Percentiles rank a stretch among this genome's conserved stretches.
phyloP scores from a whole-genome alignment of 2,888 invertebrate genomes.

The Amiota mariae region DNA sequence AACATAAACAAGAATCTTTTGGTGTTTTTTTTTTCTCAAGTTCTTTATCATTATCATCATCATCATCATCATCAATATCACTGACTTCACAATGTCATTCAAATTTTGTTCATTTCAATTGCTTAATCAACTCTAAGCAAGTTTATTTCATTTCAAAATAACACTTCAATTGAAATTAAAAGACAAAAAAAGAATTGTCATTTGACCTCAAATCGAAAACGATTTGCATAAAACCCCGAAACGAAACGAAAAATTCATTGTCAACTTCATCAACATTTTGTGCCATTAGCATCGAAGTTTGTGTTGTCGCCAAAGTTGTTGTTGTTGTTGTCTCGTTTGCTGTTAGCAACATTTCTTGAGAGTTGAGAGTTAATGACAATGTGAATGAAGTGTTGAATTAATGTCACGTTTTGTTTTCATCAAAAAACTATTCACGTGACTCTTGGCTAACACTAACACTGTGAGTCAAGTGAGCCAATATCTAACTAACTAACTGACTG shows the following conservation, averaged over 20 bases:
- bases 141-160: not conserved
- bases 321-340: not conserved
- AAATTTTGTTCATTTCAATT: not conserved
- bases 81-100: too few relatives aligned
- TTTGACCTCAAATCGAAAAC: slow-evolving; percentile 7
- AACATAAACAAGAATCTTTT: too few relatives aligned
- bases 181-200: not conserved
- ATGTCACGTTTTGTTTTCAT: slow-evolving; percentile 34
- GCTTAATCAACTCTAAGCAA: not conserved
- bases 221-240: slow-evolving; percentile 5
- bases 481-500: slow-evolving; percentile 1
- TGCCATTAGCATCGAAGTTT: not conserved
- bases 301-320: too few relatives aligned
- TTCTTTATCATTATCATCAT: too few relatives aligned
- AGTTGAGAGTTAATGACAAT: slow-evolving; percentile 26
- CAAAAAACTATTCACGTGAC: slow-evolving; percentile 30
- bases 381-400: slow-evolving; percentile 30
- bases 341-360: slow-evolving; percentile 19
- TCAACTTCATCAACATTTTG: not conserved
- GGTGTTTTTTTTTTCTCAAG: too few relatives aligned
- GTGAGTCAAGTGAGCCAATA: too few relatives aligned
- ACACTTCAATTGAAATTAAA: not conserved
- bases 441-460: not conserved
- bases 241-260: not conserved
- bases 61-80: too few relatives aligned